Evolutionary conservation across 2,888 invertebrate genomes (phyloP).

Genomic region (Oligia fasciuncula): DNA sequence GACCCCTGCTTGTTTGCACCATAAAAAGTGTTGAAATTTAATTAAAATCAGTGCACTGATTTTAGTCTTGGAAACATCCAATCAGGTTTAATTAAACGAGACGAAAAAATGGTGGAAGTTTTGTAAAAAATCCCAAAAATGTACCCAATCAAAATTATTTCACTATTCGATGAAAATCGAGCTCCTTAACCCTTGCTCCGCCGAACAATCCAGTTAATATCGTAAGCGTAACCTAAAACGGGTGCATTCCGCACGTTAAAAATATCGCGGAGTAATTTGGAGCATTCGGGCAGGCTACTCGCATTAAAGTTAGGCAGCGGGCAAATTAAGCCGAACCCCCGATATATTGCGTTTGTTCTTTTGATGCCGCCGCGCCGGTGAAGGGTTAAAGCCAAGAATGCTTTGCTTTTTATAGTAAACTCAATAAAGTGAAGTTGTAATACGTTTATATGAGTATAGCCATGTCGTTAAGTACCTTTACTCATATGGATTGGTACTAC

Average conservation of each 20-base stretch:
- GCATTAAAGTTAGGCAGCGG: constrained; percentile 87
- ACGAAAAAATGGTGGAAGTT: constrained; percentile 26
- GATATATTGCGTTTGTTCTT: constrained; percentile 90
- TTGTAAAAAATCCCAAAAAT: constrained; percentile 46
- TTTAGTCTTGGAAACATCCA: constrained; percentile 63
- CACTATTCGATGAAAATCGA: constrained; percentile 71
- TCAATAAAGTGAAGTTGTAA: constrained; percentile 76
- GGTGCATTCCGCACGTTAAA: constrained; percentile 88
- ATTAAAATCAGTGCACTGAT: constrained; percentile 67
- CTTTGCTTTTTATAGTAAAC: constrained; percentile 89
- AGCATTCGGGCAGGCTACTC: constrained; percentile 86
- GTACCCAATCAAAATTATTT: constrained; percentile 47
- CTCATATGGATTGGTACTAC: not conserved
- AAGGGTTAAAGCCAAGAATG: constrained; percentile 90
- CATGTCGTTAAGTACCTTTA: not conserved
- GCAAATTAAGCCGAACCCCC: constrained; percentile 89
- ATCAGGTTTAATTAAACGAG: constrained; percentile 56
- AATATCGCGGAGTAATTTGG: constrained; percentile 89
- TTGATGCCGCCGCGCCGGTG: constrained; percentile 86
- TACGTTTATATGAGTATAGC: constrained; percentile 14
- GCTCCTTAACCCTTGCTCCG: constrained; percentile 76
- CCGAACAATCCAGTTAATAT: constrained; percentile 82
- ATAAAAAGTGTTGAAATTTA: constrained; percentile 68
- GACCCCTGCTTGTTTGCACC: constrained; percentile 74
- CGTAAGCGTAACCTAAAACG: constrained; percentile 85